Percentiles rank a stretch among this genome's conserved stretches.
Evolutionary conservation across 2,113 vertebrate species (phyloP).

Genomic region (Rhinogobius similis): DNA sequence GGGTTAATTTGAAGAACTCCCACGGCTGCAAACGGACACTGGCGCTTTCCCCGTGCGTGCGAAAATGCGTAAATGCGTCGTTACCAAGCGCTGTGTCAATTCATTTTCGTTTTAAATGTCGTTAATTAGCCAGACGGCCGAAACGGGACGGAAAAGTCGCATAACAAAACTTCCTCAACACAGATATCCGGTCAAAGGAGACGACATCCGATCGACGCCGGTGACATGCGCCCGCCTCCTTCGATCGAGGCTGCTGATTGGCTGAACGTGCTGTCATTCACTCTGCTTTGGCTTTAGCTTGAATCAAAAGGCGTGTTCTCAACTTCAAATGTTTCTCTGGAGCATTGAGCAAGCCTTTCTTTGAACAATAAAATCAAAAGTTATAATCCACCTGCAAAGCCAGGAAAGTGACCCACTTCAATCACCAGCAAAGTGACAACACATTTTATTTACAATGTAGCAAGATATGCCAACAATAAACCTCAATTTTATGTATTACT

Average conservation of each 20-base stretch:
- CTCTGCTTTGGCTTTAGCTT: conserved; percentile 28
- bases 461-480: too few species aligned
- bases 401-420: too few species aligned
- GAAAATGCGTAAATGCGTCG: not conserved
- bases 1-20: conserved; percentile 62
- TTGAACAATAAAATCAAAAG: too few species aligned
- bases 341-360: too few species aligned
- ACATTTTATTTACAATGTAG: too few species aligned
- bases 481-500: too few species aligned
- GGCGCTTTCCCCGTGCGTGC: conserved; percentile 21
- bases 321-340: too few species aligned
- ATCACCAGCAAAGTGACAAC: too few species aligned
- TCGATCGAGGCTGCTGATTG: conserved; percentile 35
- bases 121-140: conserved; percentile 29
- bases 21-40: conserved; percentile 42
- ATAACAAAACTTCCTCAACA: conserved; percentile 81
- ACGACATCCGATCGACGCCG: conserved; percentile 76
- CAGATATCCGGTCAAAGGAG: conserved; percentile 71
- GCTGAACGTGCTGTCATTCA: conserved; percentile 11
- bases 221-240: conserved; percentile 57
- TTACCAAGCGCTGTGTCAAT: conserved; percentile 24
- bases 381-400: too few species aligned
- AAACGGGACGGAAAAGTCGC: conserved; percentile 71
- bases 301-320: conserved; percentile 28
- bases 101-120: conserved; percentile 16